Percentiles rank a stretch among this genome's conserved stretches.
Evolutionary conservation across 1,140 invertebrate genomes (phyloP).

Genomic region (Bombus polaris): DNA sequence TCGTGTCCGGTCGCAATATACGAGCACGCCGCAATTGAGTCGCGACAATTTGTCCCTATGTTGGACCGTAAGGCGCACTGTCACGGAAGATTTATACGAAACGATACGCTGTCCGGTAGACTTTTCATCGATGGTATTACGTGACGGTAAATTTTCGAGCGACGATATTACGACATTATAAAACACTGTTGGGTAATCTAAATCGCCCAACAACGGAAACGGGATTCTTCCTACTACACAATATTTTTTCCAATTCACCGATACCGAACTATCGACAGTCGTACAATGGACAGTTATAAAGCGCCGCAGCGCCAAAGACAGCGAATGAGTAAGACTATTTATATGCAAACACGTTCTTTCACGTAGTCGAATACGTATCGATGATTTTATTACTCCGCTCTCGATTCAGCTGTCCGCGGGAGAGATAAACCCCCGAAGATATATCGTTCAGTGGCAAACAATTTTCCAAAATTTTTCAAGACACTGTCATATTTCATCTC

Average conservation of each 20-base stretch:
- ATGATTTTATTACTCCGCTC: constrained; percentile 48
- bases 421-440: constrained; percentile 33
- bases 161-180: not conserved
- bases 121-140: constrained; percentile 22
- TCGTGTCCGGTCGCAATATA: constrained; percentile 15
- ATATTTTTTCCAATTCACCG: not conserved
- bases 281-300: constrained; percentile 38
- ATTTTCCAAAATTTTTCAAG: constrained; percentile 56
- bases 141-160: not conserved
- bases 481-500: constrained; percentile 44
- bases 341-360: constrained; percentile 49
- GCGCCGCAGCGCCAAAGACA: constrained; percentile 2
- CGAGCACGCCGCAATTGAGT: constrained; percentile 31
- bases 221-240: not conserved
- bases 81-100: constrained; percentile 32
- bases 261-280: constrained; percentile 1
- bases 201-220: not conserved
- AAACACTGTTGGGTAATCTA: not conserved
- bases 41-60: constrained; percentile 12
- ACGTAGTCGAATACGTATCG: constrained; percentile 24
- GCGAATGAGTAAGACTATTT: constrained; percentile 39
- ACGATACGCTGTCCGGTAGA: not conserved
- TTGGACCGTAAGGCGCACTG: not conserved
- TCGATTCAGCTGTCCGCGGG: constrained; percentile 34
- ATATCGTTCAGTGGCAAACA: constrained; percentile 40